These are phyloP conservation scores for Eupithecia pulchellata DNA, from an alignment of 2,888 invertebrate genomes.

Conservation along the genomic window DNA sequence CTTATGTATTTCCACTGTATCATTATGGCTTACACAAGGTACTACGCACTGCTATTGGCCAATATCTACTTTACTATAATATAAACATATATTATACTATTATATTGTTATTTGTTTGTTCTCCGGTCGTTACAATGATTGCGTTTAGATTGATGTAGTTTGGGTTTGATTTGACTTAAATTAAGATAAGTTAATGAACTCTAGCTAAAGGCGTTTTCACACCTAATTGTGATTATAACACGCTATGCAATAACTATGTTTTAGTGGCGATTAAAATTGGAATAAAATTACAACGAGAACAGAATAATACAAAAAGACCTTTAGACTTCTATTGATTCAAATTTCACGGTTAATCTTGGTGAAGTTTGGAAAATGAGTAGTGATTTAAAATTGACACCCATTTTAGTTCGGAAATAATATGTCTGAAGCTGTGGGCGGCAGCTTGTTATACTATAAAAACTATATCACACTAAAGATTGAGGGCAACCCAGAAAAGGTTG, in stretches of 20 bases:
- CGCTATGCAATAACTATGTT: background rate
- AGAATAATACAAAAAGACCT: background rate
- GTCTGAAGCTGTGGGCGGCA: background rate
- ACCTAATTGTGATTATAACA: slow-evolving; percentile 2
- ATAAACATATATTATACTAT: no score
- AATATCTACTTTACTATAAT: background rate
- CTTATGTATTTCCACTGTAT: slow-evolving; percentile 56
- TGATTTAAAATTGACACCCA: no score
- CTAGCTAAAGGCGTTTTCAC: slow-evolving; percentile 1
- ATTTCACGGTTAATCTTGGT: background rate
- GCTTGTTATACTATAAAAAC: background rate
- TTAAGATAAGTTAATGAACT: slow-evolving; percentile 20
- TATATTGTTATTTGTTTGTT: slow-evolving; percentile 64
- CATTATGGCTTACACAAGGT: slow-evolving; percentile 68
- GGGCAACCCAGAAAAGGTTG: no score
- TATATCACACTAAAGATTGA: background rate
- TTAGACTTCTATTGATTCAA: background rate
- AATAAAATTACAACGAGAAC: background rate
- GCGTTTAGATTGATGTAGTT: slow-evolving; percentile 72
- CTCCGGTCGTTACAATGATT: slow-evolving; percentile 66
- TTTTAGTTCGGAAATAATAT: background rate
- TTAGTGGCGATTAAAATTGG: background rate
- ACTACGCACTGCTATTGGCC: background rate
- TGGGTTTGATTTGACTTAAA: slow-evolving; percentile 56
- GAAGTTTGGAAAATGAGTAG: no score